Conservation (phyloP, 2,888 invertebrate genomes). For the Heliconius erato region DNA sequence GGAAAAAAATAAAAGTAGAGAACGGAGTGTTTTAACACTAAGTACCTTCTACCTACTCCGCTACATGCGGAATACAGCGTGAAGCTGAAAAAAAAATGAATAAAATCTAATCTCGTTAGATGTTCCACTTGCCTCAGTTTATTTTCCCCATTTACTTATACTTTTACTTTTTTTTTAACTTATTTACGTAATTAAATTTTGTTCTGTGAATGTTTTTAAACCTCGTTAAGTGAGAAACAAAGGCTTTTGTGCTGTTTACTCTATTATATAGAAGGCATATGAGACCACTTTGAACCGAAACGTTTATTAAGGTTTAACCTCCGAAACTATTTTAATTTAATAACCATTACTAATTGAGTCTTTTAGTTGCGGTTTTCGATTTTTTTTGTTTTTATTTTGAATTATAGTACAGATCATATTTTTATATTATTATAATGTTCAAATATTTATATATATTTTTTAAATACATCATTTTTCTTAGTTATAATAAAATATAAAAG, state of each 20-base stretch:
- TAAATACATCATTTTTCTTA: not conserved
- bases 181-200: slow-evolving; percentile 44
- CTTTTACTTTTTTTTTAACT: too few relatives aligned
- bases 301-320: slow-evolving; percentile 14
- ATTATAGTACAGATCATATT: not conserved
- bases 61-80: too few relatives aligned
- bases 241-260: slow-evolving; percentile 26
- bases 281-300: not conserved
- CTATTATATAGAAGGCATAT: slow-evolving; percentile 17
- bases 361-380: not conserved
- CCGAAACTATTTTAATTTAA: slow-evolving; percentile 19
- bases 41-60: too few relatives aligned
- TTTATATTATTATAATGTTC: too few relatives aligned
- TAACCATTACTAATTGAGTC: slow-evolving; percentile 4
- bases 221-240: slow-evolving; percentile 30
- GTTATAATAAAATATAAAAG: not conserved
- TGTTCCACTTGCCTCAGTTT: slow-evolving; percentile 36
- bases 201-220: slow-evolving; percentile 33
- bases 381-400: not conserved
- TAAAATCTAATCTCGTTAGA: slow-evolving; percentile 45
- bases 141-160: slow-evolving; percentile 33
- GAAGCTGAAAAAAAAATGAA: not conserved
- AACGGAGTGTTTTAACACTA: too few relatives aligned
- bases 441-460: not conserved
- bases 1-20: too few relatives aligned